Percentiles rank a stretch among this genome's conserved stretches.
Evolutionary conservation across 2,888 invertebrate genomes (phyloP).

Genomic region (Ceratothoa steindachneri): DNA sequence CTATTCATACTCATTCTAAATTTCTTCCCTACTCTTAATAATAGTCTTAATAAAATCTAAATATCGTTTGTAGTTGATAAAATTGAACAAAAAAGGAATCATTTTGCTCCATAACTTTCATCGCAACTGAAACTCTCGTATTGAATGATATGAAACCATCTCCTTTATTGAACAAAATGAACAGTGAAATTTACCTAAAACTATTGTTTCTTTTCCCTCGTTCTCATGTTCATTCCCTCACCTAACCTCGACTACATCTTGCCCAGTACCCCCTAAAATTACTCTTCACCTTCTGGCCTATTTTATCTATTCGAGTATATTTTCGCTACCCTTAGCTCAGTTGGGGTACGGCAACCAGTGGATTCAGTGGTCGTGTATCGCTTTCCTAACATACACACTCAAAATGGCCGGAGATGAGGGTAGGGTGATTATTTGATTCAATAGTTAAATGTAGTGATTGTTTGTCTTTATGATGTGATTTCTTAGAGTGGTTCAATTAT

Average conservation of each 20-base stretch:
- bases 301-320: background rate
- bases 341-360: slow-evolving; percentile 2
- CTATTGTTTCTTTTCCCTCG: background rate
- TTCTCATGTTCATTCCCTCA: background rate
- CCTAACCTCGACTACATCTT: background rate
- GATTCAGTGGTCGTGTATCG: background rate
- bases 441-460: too few relatives aligned
- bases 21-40: too few relatives aligned
- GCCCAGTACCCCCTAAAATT: background rate
- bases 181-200: background rate
- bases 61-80: too few relatives aligned
- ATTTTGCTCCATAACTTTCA: too few relatives aligned
- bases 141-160: too few relatives aligned
- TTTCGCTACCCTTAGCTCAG: background rate
- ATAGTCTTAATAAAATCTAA: too few relatives aligned
- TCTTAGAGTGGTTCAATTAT: too few relatives aligned
- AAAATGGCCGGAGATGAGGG: background rate
- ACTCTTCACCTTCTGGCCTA: background rate
- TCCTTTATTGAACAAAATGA: background rate
- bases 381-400: background rate
- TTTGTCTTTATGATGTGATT: too few relatives aligned
- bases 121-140: too few relatives aligned
- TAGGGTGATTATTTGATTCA: too few relatives aligned
- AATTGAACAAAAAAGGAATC: too few relatives aligned
- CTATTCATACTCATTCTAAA: too few relatives aligned